Conservation (phyloP, 35 echinoderm and acorn worm genomes). For the Apostichopus parvimensis region DNA sequence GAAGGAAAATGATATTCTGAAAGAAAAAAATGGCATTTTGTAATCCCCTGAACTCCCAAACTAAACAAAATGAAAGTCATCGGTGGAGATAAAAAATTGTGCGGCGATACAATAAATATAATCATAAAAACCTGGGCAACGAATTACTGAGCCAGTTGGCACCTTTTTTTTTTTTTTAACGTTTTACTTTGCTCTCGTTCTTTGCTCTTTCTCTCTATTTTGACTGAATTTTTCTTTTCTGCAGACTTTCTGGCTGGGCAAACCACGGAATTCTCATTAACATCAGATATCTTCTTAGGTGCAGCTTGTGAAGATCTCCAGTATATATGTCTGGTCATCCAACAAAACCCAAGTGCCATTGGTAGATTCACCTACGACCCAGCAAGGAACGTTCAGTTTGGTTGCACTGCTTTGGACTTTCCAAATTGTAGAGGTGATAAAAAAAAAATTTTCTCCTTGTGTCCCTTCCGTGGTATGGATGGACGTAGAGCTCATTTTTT, state of each 20-base stretch:
- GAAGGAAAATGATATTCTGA: too few relatives aligned
- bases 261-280: background rate
- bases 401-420: background rate
- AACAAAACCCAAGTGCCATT: background rate
- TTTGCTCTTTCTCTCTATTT: background rate
- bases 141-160: too few relatives aligned
- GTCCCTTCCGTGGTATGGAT: too few relatives aligned
- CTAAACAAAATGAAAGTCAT: too few relatives aligned
- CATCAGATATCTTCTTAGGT: background rate
- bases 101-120: too few relatives aligned
- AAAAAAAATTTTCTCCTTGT: too few relatives aligned
- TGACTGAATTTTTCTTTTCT: background rate
- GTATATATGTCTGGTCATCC: constrained; percentile 24
- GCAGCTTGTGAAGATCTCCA: background rate
- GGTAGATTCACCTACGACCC: background rate
- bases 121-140: too few relatives aligned
- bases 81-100: too few relatives aligned
- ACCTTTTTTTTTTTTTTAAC: background rate
- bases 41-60: too few relatives aligned
- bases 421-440: background rate
- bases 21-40: too few relatives aligned
- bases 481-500: too few relatives aligned
- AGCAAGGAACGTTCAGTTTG: constrained; percentile 19
- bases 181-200: background rate
- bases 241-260: background rate